Percentiles rank a stretch among this genome's conserved stretches.
phyloP scores from a whole-genome alignment of 2,797 vertebrate species.

The Pangasius sanitwongsei region DNA sequence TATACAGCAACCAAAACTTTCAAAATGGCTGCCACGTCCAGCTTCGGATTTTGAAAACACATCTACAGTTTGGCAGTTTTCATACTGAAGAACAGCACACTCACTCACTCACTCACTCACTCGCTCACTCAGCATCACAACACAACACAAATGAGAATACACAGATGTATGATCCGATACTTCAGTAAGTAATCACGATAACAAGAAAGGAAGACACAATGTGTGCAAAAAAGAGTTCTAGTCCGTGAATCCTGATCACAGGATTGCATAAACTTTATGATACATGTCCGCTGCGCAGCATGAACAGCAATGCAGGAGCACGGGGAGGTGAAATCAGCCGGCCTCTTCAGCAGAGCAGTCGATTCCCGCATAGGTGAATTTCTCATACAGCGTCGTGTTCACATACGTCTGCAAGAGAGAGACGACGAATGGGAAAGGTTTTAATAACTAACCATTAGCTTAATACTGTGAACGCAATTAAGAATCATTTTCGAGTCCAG shows the following conservation, averaged over 20 bases:
- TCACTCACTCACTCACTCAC: background rate
- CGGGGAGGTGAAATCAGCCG: slow-evolving; percentile 65
- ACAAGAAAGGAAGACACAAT: slow-evolving; percentile 60
- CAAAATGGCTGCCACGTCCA: slow-evolving; percentile 23
- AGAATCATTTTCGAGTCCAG: background rate
- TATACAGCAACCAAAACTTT: slow-evolving; percentile 26
- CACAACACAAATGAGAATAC: slow-evolving; percentile 29
- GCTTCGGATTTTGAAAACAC: slow-evolving; percentile 40
- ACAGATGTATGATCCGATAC: slow-evolving; percentile 22
- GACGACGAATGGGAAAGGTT: background rate
- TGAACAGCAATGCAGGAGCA: background rate
- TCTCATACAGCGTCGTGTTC: slow-evolving; percentile 87
- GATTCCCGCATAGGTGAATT: slow-evolving; percentile 87
- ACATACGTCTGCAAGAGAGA: slow-evolving; percentile 79
- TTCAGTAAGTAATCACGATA: slow-evolving; percentile 33
- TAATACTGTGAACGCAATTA: background rate
- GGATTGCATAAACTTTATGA: slow-evolving; percentile 52
- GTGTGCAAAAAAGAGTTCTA: slow-evolving; percentile 53
- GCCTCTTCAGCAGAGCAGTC: slow-evolving; percentile 89
- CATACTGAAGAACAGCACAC: background rate
- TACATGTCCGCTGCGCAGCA: slow-evolving; percentile 10
- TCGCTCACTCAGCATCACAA: background rate
- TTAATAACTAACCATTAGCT: background rate
- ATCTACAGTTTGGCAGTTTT: slow-evolving; percentile 27
- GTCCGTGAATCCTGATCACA: slow-evolving; percentile 54